A percentile compares a stretch with the other conserved stretches of the same genome.
These are phyloP conservation scores for Alligator sinensis DNA, from an alignment of 2,113 vertebrate species.

Conservation along the genomic window DNA sequence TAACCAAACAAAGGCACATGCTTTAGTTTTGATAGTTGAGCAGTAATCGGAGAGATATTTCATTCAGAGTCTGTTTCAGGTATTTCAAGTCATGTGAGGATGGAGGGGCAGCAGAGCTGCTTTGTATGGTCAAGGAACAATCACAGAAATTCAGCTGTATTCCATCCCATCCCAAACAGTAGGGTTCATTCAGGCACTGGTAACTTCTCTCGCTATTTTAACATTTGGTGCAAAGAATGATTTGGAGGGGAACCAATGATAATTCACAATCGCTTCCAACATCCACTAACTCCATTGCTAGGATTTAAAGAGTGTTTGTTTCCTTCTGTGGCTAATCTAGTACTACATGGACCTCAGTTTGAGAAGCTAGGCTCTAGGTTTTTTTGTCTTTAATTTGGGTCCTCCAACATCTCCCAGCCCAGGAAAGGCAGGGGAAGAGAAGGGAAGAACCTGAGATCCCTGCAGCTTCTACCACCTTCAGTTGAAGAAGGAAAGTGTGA, in stretches of 20 bases:
- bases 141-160: not conserved
- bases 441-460: not conserved
- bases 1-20: not conserved
- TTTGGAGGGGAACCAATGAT: not conserved
- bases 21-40: not conserved
- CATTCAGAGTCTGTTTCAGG: too few species aligned
- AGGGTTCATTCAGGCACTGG: not conserved
- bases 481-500: not conserved
- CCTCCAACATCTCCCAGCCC: not conserved
- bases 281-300: not conserved
- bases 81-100: not conserved
- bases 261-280: not conserved
- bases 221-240: not conserved
- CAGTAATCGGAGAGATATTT: not conserved
- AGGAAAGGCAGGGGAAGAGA: not conserved
- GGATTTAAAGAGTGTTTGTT: not conserved
- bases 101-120: not conserved
- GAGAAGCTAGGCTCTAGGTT: not conserved
- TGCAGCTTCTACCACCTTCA: not conserved
- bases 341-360: not conserved
- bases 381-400: not conserved
- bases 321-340: not conserved
- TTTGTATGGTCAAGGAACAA: not conserved
- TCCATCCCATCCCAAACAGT: not conserved
- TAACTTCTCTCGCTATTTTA: not conserved